Base-by-base conservation (phyloP, 2,888 invertebrate species). In the Chloroclystis v-ata region DNA sequence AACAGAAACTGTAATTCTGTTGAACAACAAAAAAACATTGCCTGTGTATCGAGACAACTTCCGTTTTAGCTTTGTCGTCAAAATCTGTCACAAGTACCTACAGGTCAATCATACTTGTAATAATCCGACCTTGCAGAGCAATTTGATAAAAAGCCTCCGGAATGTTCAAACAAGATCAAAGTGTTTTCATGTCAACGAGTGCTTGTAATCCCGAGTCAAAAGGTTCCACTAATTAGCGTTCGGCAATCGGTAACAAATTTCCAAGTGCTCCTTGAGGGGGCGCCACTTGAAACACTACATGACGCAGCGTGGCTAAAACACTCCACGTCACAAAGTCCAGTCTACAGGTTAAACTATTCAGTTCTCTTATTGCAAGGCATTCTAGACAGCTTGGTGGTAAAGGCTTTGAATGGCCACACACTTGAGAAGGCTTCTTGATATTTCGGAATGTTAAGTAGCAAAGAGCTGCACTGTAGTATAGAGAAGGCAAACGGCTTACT, bases 231-330 rank as follows among this genome's bases (percentile, higher is more conserved):
- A 43, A 42, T 53, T 47, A 40, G 48, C 41, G 47, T 49, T 49
- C 39, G 39, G 14, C 35, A 47, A 49, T 46, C 35, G 47, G 49
- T 46, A 46, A 47, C 47, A 49, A 33, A 43, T 38, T 46, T 39
- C 28, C 10, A 40, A 54, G 49, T 39, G 49, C 43, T 30, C 28
- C 44, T 49, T 40, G 45, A 46, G 44, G 42, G 33, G 50, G 38
- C 45, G 41, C 37, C 39, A 24, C 49, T 47, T 24, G 33, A 44
- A 37, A 52, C 60, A 29, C 65, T 63, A 50, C 35, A 50, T 37
- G 13, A 44, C 44, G 28, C 54, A 57, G 52, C 60, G 63, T 59
- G 63, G 65, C 59, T 59, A 54, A 59, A 65, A 60, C 65, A 61
- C 61, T 62, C 54, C 43, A 52, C 48, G 41, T 54, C 53, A 52